Base-by-base conservation (phyloP, 1,140 invertebrate species). In the Aphidius ervi region DNA sequence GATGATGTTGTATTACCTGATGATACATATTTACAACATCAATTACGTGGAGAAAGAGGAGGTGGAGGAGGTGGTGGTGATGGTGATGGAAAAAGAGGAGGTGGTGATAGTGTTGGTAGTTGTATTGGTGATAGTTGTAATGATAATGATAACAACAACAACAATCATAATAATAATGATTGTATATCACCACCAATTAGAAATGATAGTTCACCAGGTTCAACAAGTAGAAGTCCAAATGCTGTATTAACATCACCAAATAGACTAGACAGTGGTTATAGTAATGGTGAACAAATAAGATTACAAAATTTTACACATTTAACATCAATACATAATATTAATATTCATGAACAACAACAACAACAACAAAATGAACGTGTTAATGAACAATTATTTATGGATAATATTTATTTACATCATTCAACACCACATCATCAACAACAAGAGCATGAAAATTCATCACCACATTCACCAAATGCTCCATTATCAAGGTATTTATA, bases 231-330 rank as follows among this genome's bases (percentile, higher is more conserved):
- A 2, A 80, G 78, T 58, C 76, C 76, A 0, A 74, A 77, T 42
- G 70, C 67, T 20, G 63, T 41, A 6, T 46, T 73, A 5, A 54
- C 67, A 0, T 73, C 75, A 52, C 75, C 74, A 2, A 71, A 76
- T 46, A 65, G 66, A 8, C 74, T 71, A 9, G 73, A 72, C 6
- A 67, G 64, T 0, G 61, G 62, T 10, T 78, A 77, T 58, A 78
- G 74, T n/a, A 71, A 67, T 4, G 68, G 55, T 41, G 76, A 77
- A 9, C 74, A 75, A 16, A 61, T 63, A 4, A 65, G 74, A n/a
- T n/a, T 76, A 1, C 75, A 76, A 3, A 74, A 68, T 31, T 78
- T 76, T 56, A 75, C 77, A 0, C 76, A 79, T 58, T 63, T 80
- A 6, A 78, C 78, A 0, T 63, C 76, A 0, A 75, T 79, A 74